phyloP scores from a whole-genome alignment of 2,888 invertebrate genomes.

The Scaptomyza polygonia region DNA sequence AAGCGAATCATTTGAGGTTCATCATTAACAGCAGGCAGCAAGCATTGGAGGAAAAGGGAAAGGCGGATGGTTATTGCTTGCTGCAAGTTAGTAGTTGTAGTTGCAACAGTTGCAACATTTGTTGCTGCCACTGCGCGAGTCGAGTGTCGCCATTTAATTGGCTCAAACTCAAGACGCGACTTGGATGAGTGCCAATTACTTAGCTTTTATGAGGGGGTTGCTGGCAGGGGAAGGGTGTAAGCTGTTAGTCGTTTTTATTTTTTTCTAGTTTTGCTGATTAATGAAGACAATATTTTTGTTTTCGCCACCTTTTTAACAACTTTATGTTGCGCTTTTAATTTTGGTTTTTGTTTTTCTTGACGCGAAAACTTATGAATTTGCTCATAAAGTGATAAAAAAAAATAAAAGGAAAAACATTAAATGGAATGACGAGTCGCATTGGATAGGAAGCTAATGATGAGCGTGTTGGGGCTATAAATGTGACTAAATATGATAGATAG shows the following conservation, averaged over 20 bases:
- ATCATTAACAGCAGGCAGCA: slow-evolving; percentile 57
- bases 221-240: slow-evolving; percentile 1
- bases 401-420: slow-evolving; percentile 11
- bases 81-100: slow-evolving; percentile 1
- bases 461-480: slow-evolving; percentile 53
- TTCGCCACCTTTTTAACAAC: slow-evolving; percentile 61
- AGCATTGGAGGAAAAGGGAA: slow-evolving; percentile 60
- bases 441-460: slow-evolving; percentile 25
- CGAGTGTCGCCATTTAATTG: slow-evolving; percentile 76
- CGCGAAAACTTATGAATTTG: slow-evolving; percentile 62
- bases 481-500: slow-evolving; percentile 50
- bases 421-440: slow-evolving; percentile 24
- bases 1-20: slow-evolving; percentile 58
- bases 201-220: background rate
- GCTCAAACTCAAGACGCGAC: slow-evolving; percentile 67
- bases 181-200: slow-evolving; percentile 42
- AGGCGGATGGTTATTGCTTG: slow-evolving; percentile 40
- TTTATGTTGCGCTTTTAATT: slow-evolving; percentile 38
- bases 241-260: slow-evolving; percentile 10
- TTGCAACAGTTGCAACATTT: background rate
- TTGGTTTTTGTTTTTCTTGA: slow-evolving; percentile 1
- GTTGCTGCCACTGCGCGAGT: slow-evolving; percentile 24
- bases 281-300: slow-evolving; percentile 55
- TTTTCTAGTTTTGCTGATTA: slow-evolving; percentile 54
- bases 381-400: slow-evolving; percentile 54